Evolutionary conservation across 2,797 vertebrate genomes (phyloP), one percentile per base, ranked within the genome.

Genomic region (Bovichtus diacanthus): DNA sequence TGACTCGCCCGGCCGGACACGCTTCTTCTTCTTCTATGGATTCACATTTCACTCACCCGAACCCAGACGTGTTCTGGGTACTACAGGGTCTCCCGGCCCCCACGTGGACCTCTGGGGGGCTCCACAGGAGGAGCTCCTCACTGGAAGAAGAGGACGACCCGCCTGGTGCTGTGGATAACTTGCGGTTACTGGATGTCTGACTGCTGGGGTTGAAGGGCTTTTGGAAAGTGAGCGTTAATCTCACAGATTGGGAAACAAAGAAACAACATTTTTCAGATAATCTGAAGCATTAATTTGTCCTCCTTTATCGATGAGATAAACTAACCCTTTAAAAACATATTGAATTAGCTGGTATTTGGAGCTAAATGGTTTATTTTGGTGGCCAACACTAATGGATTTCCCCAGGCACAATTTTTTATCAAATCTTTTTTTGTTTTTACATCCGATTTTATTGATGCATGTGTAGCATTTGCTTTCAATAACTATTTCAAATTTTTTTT

Each of bases 1-100:
- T 85, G 85, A 94, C n/a, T 2, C 47, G 31, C 41, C 12, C 0
- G 2, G 27, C 0, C 1, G 18, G 6, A 46, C 27, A 4, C 43
- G 0, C 29, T 19, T 36, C 38, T 47, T 51, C 72, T 27, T 38
- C 44, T 47, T 18, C 18, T 25, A 3, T 25, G 18, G 59, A 71
- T 63, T 72, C 67, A 56, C 46, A 19, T 43, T 9, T 3, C 23
- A 31, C 63, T 46, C 36, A 41, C 25, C 39, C 19, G 0, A 31
- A 16, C 44, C 51, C 65, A n/a, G 41, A 1, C 0, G 3, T 46
- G 70, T 49, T 56, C 50, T n/a, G 27, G 70, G 31, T 44, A 27
- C 63, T 46, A n/a, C 74, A 16, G 56, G 61, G 53, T 68, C 56
- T 71, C 54, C 66, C 0, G 1, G 39, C 31, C 9, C 23, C 29